Base-by-base conservation (phyloP, 2,113 vertebrate genomes). In the Myotis yumanensis region DNA sequence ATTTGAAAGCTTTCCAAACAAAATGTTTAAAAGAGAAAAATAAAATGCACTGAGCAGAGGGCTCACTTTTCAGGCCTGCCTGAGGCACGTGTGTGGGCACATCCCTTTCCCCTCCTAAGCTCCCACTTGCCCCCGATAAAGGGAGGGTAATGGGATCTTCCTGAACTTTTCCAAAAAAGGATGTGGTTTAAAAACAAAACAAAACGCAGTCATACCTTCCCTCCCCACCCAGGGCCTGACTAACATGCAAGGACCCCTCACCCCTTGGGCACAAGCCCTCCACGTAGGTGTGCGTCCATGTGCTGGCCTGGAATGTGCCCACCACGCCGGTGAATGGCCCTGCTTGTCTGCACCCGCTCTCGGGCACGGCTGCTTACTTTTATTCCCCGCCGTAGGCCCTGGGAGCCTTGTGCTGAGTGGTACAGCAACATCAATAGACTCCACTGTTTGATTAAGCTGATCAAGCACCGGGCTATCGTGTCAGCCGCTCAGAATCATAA, bases 401-500 rank as follows among this genome's bases (percentile, higher is more conserved):
- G 43, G 23, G 46, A 40, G 11, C 69, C 80, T 32, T 20, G 25
- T 20, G 46, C 71, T 59, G 32, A 35, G 43, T 10, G 14, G 43
- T 15, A 51, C 11, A 32, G 40, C 51, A n/a, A 2, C 43, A 66
- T 82, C 85, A 85, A 66, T 51, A 68, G 77, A 92, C 68, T 79
- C 51, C 22, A 46, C 35, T 69, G 71, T 95, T 92, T 86, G 66
- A 92, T 93, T 88, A 94, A 75, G 82, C 64, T 59, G 79, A 81
- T 96, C 86, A 95, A 94, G 93, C 48, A 89, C 79, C 51, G 28
- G 69, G 82, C 51, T 82, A 69, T 51, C 68, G 83, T 80, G 54
- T 96, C 89, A 59, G 89, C 57, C n/a, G 73, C 71, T 72, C 8
- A 30, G 83, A 96, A 86, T 91, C 82, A 64, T 62, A 88, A 86